phyloP scores from a whole-genome alignment of 2,888 invertebrate species.

The Saturnia pavonia region DNA sequence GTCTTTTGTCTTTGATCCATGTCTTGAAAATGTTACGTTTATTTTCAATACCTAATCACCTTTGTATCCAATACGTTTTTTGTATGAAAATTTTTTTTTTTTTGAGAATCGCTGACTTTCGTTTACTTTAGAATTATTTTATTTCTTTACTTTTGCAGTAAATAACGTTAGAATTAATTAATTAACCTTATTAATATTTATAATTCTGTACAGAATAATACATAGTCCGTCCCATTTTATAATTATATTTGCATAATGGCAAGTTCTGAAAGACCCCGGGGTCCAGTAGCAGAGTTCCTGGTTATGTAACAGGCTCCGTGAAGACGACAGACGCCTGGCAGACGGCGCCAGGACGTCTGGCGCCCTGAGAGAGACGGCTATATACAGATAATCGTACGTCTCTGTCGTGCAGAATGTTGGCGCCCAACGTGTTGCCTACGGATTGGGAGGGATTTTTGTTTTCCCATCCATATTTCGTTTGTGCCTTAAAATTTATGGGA shows the following conservation, averaged over 20 bases:
- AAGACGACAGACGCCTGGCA: constrained; percentile 61
- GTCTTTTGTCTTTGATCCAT: no score
- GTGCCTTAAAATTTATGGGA: constrained; percentile 62
- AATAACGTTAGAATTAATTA: no score
- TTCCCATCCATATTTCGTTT: constrained; percentile 50
- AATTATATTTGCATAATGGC: not conserved
- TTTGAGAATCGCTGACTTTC: not conserved
- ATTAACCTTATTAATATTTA: not conserved
- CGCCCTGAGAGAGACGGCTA: constrained; percentile 60
- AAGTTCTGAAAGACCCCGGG: constrained; percentile 15
- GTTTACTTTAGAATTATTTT: not conserved
- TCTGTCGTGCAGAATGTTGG: constrained; percentile 46
- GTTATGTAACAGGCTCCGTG: constrained; percentile 71
- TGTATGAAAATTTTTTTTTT: not conserved
- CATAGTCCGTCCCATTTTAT: not conserved
- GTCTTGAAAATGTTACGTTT: no score
- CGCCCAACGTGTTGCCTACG: constrained; percentile 24
- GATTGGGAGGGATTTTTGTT: constrained; percentile 27
- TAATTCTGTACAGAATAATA: not conserved
- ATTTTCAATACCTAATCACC: no score
- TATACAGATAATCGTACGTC: constrained; percentile 29
- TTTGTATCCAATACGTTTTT: not conserved
- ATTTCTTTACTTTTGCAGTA: not conserved
- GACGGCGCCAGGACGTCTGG: constrained; percentile 82
- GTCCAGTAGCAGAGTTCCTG: constrained; percentile 28